phyloP scores from a whole-genome alignment of 2,888 invertebrate genomes.

The Tupiocoris notatus region DNA sequence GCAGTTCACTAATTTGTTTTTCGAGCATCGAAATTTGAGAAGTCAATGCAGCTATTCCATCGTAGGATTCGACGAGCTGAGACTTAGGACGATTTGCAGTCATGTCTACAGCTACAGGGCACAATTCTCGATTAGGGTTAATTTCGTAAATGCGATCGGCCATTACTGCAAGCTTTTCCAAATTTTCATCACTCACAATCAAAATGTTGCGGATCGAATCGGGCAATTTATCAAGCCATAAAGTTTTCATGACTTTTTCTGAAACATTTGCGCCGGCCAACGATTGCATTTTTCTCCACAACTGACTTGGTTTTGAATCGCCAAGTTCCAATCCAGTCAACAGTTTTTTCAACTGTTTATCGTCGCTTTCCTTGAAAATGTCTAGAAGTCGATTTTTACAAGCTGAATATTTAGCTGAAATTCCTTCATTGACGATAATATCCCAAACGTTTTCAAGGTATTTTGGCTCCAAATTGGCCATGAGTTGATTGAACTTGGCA shows the following conservation, averaged over 20 bases:
- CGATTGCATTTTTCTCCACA: constrained; percentile 20
- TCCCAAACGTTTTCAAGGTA: constrained; percentile 25
- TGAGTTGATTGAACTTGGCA: constrained; percentile 18
- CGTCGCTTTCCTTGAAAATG: constrained; percentile 21
- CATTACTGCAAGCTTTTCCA: not conserved
- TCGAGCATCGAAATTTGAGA: too few species aligned
- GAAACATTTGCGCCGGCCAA: constrained; percentile 17
- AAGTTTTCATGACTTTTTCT: constrained; percentile 3
- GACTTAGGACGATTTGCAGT: too few species aligned
- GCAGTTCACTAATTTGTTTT: too few species aligned
- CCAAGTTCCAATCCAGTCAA: constrained; percentile 14
- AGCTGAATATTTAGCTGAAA: constrained; percentile 14
- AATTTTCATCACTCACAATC: not conserved
- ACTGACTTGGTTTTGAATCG: constrained; percentile 21
- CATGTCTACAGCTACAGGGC: too few species aligned
- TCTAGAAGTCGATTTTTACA: constrained; percentile 2
- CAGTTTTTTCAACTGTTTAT: constrained; percentile 1
- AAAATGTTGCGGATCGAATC: not conserved
- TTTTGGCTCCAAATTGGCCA: constrained; percentile 18
- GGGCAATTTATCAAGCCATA: constrained; percentile 26
- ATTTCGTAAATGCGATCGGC: not conserved
- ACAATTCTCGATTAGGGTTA: too few species aligned
- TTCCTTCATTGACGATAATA: not conserved
- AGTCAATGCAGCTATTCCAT: too few species aligned
- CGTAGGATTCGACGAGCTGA: too few species aligned